Percentiles rank a stretch among this genome's conserved stretches.
Evolutionary conservation across 1,140 invertebrate species (phyloP).

Genomic region (Neodiprion virginianus): DNA sequence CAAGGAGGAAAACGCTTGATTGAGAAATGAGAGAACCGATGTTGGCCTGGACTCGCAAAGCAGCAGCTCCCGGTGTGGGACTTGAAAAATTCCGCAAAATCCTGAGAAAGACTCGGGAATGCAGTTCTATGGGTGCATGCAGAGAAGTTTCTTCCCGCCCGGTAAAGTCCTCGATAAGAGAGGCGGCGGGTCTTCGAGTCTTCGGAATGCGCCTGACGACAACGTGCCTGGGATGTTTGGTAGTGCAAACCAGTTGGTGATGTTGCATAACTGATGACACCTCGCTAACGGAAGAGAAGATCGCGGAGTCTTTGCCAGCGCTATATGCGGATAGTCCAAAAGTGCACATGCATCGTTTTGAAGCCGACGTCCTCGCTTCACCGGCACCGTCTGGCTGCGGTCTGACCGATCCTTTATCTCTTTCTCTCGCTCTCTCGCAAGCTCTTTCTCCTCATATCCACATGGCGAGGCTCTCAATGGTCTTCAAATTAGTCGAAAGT

Average conservation of each 20-base stretch:
- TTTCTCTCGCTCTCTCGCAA: background rate
- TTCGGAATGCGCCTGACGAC: background rate
- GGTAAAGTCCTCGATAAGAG: conserved; percentile 4
- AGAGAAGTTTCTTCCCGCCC: background rate
- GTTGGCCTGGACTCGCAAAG: no score
- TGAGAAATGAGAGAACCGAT: no score
- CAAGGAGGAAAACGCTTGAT: no score
- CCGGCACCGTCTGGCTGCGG: background rate
- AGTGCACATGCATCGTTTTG: background rate
- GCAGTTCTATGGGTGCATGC: no score
- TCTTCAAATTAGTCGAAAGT: no score
- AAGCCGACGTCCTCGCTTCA: background rate
- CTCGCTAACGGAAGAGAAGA: background rate
- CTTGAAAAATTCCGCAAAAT: background rate
- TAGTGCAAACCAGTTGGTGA: conserved; percentile 7
- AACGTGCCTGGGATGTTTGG: conserved; percentile 6
- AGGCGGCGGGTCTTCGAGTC: background rate
- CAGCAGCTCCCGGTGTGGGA: no score
- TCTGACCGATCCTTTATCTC: background rate
- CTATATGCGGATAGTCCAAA: conserved; percentile 5
- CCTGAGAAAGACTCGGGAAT: background rate
- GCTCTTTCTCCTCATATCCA: no score
- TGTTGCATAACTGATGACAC: conserved; percentile 7
- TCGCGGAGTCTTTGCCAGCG: background rate
- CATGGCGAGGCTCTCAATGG: no score